phyloP scores from a whole-genome alignment of 2,797 vertebrate genomes.

The Carapus acus region DNA sequence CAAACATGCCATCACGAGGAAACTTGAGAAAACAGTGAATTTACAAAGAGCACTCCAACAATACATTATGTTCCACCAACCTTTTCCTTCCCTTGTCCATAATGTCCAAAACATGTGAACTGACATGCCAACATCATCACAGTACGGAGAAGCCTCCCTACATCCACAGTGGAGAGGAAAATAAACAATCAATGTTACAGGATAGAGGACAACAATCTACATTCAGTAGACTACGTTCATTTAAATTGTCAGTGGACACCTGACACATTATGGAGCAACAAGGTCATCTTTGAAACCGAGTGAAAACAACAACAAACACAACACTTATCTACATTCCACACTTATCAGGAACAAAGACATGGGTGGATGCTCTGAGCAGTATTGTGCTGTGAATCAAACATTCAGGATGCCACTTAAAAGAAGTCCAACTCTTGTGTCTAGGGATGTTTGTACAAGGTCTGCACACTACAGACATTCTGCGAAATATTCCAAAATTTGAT shows the following conservation, averaged over 20 bases:
- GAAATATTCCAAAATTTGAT: background rate
- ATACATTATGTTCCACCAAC: background rate
- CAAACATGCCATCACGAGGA: no score
- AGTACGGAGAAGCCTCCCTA: slow-evolving; percentile 13
- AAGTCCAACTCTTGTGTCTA: slow-evolving; percentile 35
- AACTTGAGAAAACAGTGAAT: no score
- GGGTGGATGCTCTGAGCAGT: slow-evolving; percentile 47
- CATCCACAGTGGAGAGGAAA: slow-evolving; percentile 41
- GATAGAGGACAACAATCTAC: slow-evolving; percentile 41
- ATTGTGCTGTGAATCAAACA: slow-evolving; percentile 65
- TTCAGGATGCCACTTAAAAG: slow-evolving; percentile 51
- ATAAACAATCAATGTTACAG: slow-evolving; percentile 58
- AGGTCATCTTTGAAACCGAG: slow-evolving; percentile 63
- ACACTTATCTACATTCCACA: no score
- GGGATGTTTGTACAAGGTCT: slow-evolving; percentile 28
- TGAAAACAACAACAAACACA: slow-evolving; percentile 74
- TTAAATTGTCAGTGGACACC: slow-evolving; percentile 20
- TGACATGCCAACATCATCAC: slow-evolving; percentile 11
- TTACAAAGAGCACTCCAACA: background rate
- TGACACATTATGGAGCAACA: slow-evolving; percentile 32
- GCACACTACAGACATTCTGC: background rate
- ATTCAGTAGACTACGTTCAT: slow-evolving; percentile 27
- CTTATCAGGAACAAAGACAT: slow-evolving; percentile 64
- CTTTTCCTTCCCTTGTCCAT: background rate
- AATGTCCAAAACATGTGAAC: background rate